A percentile compares a stretch with the other conserved stretches of the same genome.
Evolutionary conservation across 1,140 invertebrate genomes (phyloP).

Genomic region (Sesamia nonagrioides): DNA sequence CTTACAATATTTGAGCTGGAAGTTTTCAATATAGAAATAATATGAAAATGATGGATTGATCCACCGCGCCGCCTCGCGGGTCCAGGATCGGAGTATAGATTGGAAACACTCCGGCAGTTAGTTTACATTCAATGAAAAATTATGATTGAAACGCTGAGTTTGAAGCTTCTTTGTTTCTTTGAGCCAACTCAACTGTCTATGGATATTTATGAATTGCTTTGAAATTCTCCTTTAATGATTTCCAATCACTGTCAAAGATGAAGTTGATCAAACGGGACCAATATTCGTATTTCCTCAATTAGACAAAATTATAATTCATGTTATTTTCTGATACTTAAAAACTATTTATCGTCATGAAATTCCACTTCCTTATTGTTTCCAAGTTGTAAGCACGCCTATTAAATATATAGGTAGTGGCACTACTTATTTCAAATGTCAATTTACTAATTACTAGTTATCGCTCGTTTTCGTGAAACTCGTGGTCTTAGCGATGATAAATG

Average conservation of each 20-base stretch:
- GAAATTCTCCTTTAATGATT: slow-evolving; percentile 34
- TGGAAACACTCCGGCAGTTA: slow-evolving; percentile 22
- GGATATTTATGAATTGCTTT: slow-evolving; percentile 40
- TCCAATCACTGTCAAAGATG: slow-evolving; percentile 41
- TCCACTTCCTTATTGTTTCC: not conserved
- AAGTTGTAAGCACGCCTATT: not conserved
- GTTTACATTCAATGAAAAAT: slow-evolving; percentile 42
- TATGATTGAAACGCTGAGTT: slow-evolving; percentile 38
- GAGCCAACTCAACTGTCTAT: slow-evolving; percentile 21
- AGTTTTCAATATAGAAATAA: slow-evolving; percentile 39
- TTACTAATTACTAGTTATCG: slow-evolving; percentile 10
- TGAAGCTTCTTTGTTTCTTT: slow-evolving; percentile 46
- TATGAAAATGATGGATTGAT: slow-evolving; percentile 29
- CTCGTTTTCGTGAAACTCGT: not conserved
- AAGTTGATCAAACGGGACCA: slow-evolving; percentile 27
- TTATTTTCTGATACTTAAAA: not conserved
- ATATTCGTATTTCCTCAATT: slow-evolving; percentile 5
- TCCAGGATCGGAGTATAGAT: slow-evolving; percentile 6
- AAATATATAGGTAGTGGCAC: not conserved
- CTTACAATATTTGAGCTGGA: slow-evolving; percentile 15
- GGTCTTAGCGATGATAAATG: slow-evolving; percentile 11
- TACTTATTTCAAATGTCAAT: not conserved
- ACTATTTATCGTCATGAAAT: not conserved
- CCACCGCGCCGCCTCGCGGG: slow-evolving; percentile 8
- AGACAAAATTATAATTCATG: not conserved